Evolutionary conservation across 2,888 invertebrate genomes (phyloP), one percentile per base, ranked within the genome.

Genomic region (Microctonus aethiopoides): DNA sequence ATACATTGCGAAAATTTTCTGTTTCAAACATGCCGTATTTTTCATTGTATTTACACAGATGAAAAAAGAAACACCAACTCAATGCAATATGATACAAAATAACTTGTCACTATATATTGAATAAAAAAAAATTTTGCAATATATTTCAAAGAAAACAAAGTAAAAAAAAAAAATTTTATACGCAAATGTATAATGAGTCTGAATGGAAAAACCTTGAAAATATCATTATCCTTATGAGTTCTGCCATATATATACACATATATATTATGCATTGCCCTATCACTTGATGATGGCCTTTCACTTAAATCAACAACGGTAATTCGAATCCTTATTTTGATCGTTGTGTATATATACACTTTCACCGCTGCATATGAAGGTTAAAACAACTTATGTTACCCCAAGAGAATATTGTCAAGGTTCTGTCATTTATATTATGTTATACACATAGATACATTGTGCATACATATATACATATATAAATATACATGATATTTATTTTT

Each of bases 131-230:
- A n/a, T 46, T 46, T 46, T 46, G 46, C 5, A 46, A 46, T n/a
- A 16, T 46, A n/a, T 34, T 34, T 32, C 9, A 16, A 59, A 24
- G 54, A n/a, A 57, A 57, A 29, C 29, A 57, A 16, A 0, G 16
- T 5, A 20, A 16, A n/a, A 16, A 46, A 16, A 46, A 6, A 16
- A 16, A 46, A 16, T 16, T 46, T 9, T 46, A 46, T 46, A 20
- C 16, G 22, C 10, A 20, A 13, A 20, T n/a, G 24, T 20, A 41
- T 34, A 20, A 39, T 16, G 52, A 16, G 24, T 63, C 16, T 24
- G 26, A 22, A 41, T 61, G 13, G 34, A 20, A 51, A 57, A 68
- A 60, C 69, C 69, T 69, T 69, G 69, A 65, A 69, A 69, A 41
- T 34, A 64, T 65, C 29, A 60, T 60, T 51, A 64, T 56, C 41